Percentiles rank a stretch among this genome's conserved stretches.
These are phyloP conservation scores for Macropis europaea DNA, from an alignment of 2,888 invertebrate species.

Conservation along the genomic window DNA sequence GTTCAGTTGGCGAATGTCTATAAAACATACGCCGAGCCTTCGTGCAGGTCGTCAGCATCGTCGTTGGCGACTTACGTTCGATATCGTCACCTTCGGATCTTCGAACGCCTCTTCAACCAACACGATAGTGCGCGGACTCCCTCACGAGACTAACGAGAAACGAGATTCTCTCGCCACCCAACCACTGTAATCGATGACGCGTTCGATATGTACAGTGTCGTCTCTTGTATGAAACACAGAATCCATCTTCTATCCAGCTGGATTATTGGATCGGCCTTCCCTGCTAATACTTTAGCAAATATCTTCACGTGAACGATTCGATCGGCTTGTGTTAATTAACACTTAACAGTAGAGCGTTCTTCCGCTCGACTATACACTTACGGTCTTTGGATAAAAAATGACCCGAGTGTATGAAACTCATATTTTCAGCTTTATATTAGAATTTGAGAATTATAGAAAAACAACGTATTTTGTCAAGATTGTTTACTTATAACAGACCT, in stretches of 20 bases:
- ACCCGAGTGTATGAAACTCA: too few species aligned
- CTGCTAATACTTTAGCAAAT: not conserved
- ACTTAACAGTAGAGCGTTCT: too few species aligned
- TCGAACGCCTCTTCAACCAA: conserved; percentile 58
- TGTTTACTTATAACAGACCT: too few species aligned
- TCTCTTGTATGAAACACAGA: conserved; percentile 15
- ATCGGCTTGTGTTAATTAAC: not conserved
- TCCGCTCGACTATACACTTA: too few species aligned
- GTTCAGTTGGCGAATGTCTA: conserved; percentile 28
- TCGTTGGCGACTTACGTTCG: conserved; percentile 57
- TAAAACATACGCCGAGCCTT: conserved; percentile 26
- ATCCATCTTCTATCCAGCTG: conserved; percentile 20
- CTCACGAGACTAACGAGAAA: conserved; percentile 71
- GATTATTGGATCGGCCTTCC: conserved; percentile 19
- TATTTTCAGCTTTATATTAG: too few species aligned
- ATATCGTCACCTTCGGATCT: conserved; percentile 71
- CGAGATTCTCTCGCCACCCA: conserved; percentile 75
- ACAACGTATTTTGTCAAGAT: too few species aligned
- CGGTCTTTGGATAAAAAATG: too few species aligned
- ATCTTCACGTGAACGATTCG: conserved; percentile 11
- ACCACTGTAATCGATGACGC: conserved; percentile 65
- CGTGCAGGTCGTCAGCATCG: conserved; percentile 63
- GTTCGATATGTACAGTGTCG: conserved; percentile 27
- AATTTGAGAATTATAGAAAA: too few species aligned
- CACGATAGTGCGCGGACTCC: conserved; percentile 57